Percentiles rank a stretch among this genome's conserved stretches.
These are phyloP conservation scores for Carcina quercana DNA, from an alignment of 2,888 invertebrate species.

Conservation along the genomic window DNA sequence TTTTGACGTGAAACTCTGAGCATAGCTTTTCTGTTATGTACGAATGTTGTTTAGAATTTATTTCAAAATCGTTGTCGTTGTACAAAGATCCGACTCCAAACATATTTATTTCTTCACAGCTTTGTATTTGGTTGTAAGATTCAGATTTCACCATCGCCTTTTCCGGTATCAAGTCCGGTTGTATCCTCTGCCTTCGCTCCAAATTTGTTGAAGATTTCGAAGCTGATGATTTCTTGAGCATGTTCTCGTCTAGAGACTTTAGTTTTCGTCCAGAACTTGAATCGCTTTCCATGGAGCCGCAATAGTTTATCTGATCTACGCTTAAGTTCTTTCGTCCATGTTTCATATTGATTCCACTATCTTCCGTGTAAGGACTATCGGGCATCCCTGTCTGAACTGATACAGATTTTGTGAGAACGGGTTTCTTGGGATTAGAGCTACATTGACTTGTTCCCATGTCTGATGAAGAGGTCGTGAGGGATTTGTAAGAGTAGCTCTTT, in stretches of 20 bases:
- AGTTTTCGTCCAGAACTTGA: slow-evolving; percentile 65
- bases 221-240: slow-evolving; percentile 63
- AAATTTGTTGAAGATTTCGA: slow-evolving; percentile 62
- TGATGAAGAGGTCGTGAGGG: slow-evolving; percentile 68
- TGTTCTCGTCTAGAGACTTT: slow-evolving; percentile 65
- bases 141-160: slow-evolving; percentile 65
- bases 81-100: slow-evolving; percentile 71
- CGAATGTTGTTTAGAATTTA: slow-evolving; percentile 74
- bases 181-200: slow-evolving; percentile 67
- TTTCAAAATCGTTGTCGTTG: slow-evolving; percentile 73
- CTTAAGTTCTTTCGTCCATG: slow-evolving; percentile 66
- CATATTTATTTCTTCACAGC: slow-evolving; percentile 71
- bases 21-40: slow-evolving; percentile 81
- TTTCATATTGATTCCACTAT: slow-evolving; percentile 59
- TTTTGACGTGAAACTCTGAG: slow-evolving; percentile 82
- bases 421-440: slow-evolving; percentile 65
- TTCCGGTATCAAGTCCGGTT: slow-evolving; percentile 68
- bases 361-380: slow-evolving; percentile 51
- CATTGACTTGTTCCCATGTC: slow-evolving; percentile 70
- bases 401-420: slow-evolving; percentile 65
- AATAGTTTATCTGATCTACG: slow-evolving; percentile 69
- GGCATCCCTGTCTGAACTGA: slow-evolving; percentile 70
- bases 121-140: slow-evolving; percentile 69
- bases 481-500: slow-evolving; percentile 68
- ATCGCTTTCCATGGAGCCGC: slow-evolving; percentile 68